Evolutionary conservation across 2,888 invertebrate species (phyloP), one percentile per base, ranked within the genome.

Genomic region (Adelognathus sp.): DNA sequence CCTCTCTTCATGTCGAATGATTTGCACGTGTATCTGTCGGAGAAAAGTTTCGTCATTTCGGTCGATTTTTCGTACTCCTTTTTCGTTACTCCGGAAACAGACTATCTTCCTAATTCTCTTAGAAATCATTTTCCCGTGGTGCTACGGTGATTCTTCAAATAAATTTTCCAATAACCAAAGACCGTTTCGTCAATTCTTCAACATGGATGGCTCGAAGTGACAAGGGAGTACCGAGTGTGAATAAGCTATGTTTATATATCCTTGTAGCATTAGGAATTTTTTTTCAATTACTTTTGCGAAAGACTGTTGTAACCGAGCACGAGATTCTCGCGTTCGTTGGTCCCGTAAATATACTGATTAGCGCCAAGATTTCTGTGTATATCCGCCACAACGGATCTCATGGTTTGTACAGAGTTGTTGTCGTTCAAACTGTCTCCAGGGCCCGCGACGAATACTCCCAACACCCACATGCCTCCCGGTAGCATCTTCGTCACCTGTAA

Each of bases 381-480:
- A 56, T 93, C 92, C 69, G 92, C 92, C 21, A 95, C 87, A 82
- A 95, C 92, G 4, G 93, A 91, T 89, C 92, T 93, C 1, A 95
- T 88, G 92, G 94, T 95, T 60, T 93, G 91, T 67, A 93, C 92
- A 82, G 93, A 92, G 64, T 92, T 93, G 31, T 92, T 92, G 69
- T 94, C 93, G 76, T 92, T 93, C 85, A 96, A 93, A 67, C 94
- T 91, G 85, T 95, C 94, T 80, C 94, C 94, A 79, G 94, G 93
- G 16, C 95, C 95, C 66, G 95, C 94, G 31, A 97, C 92, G 91
- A 97, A 98, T 84, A 97, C 93, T 82, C 96, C 98, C 88, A 97
- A 93, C 58, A 98, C 95, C 92, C 95, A 95, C 93, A 98, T 95
- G 54, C 98, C 98, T 46, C 98, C 98, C 33, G 98, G 97, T 79